Percentiles rank a stretch among this genome's conserved stretches.
Conservation (phyloP, 1,140 invertebrate genomes). For the Euborellia annulipes region DNA sequence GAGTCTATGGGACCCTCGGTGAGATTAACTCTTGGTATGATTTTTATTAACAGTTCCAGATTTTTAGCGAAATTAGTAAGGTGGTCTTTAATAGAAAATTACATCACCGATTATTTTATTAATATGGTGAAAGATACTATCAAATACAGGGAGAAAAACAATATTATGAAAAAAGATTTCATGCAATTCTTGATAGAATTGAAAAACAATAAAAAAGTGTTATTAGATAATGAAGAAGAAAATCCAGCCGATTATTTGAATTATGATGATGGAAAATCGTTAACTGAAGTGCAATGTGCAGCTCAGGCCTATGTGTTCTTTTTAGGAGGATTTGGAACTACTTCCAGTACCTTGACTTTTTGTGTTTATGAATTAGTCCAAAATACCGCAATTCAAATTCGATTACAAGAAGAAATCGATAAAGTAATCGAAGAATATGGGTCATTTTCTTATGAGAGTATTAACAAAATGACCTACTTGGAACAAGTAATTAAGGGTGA, state of each 20-base stretch:
- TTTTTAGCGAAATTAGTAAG: neutral
- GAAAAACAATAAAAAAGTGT: slow-evolving; percentile 12
- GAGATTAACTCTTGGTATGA: neutral
- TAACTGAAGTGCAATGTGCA: slow-evolving; percentile 4
- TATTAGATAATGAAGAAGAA: slow-evolving; percentile 8
- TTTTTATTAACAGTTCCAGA: neutral
- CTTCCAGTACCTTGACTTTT: slow-evolving; percentile 27
- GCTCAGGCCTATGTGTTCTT: slow-evolving; percentile 30
- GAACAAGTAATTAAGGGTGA: neutral
- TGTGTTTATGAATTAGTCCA: slow-evolving; percentile 28
- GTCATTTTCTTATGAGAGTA: slow-evolving; percentile 23
- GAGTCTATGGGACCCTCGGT: slow-evolving; percentile 20
- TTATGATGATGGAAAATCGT: slow-evolving; percentile 12
- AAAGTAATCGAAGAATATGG: slow-evolving; percentile 15
- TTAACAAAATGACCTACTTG: slow-evolving; percentile 26
- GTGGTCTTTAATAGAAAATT: neutral
- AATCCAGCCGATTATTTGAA: slow-evolving; percentile 16
- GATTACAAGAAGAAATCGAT: slow-evolving; percentile 28
- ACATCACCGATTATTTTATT: slow-evolving; percentile 23
- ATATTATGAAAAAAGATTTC: slow-evolving; percentile 26
- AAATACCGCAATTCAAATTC: slow-evolving; percentile 30
- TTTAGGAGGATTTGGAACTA: slow-evolving; percentile 32
- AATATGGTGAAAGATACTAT: slow-evolving; percentile 23
- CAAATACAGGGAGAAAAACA: slow-evolving; percentile 24
- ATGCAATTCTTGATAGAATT: slow-evolving; percentile 26